phyloP scores from a whole-genome alignment of 2,888 invertebrate genomes.

The Tethea ocularis region DNA sequence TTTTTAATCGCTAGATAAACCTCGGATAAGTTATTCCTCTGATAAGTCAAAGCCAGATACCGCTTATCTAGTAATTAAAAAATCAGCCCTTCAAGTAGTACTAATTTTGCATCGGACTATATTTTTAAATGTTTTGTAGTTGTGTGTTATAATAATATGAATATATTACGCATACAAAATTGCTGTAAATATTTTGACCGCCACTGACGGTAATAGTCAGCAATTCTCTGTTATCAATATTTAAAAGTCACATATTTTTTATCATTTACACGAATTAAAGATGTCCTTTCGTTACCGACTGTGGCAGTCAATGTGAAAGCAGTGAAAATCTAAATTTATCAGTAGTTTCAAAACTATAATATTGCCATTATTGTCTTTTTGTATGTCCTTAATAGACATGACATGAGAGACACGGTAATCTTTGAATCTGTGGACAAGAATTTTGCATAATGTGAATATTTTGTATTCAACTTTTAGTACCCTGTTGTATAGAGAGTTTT shows the following conservation, averaged over 20 bases:
- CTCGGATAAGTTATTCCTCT: too few relatives aligned
- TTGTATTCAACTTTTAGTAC: slow-evolving; percentile 40
- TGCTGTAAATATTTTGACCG: neutral
- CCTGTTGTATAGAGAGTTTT: slow-evolving; percentile 40
- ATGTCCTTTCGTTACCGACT: neutral
- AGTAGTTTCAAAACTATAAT: too few relatives aligned
- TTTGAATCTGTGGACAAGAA: neutral
- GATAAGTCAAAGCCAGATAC: too few relatives aligned
- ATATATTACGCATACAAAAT: too few relatives aligned
- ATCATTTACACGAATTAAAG: neutral
- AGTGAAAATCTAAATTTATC: neutral
- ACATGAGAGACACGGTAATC: too few relatives aligned
- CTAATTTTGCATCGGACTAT: neutral
- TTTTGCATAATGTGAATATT: slow-evolving; percentile 25
- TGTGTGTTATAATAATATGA: too few relatives aligned
- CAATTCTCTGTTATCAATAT: neutral
- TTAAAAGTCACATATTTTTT: neutral
- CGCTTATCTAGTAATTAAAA: too few relatives aligned
- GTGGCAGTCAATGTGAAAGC: neutral
- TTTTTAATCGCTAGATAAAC: too few relatives aligned
- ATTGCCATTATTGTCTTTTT: too few relatives aligned
- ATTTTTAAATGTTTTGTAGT: neutral
- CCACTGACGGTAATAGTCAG: neutral
- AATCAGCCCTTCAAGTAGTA: too few relatives aligned
- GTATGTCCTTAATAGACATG: too few relatives aligned